These are phyloP conservation scores for Colletes collaris DNA, from an alignment of 2,888 invertebrate genomes.

Conservation along the genomic window DNA sequence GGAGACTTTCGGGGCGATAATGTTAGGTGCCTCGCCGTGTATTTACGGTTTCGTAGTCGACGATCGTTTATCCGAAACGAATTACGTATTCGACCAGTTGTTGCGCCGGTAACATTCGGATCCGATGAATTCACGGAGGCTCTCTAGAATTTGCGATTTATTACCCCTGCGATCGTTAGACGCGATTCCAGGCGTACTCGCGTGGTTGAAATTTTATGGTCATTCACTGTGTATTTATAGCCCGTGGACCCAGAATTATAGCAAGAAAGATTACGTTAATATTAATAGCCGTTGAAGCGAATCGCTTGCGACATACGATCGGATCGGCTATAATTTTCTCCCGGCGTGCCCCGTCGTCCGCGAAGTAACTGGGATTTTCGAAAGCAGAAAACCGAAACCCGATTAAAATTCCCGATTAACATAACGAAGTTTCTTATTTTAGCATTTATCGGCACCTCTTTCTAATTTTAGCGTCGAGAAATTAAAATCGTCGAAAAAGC, in stretches of 20 bases:
- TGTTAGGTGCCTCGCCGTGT: no score
- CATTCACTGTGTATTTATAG: constrained; percentile 50
- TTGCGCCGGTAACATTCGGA: constrained; percentile 42
- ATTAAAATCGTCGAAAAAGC: no score
- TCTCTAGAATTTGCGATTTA: constrained; percentile 48
- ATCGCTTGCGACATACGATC: constrained; percentile 32
- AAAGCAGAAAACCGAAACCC: background rate
- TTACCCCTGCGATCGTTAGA: constrained; percentile 37
- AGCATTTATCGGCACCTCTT: background rate
- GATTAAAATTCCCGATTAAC: background rate
- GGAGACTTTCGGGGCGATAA: no score
- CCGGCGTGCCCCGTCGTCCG: background rate
- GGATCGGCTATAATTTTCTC: constrained; percentile 9
- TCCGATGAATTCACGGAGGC: constrained; percentile 39
- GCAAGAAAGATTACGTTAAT: constrained; percentile 48
- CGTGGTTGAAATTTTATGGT: constrained; percentile 53
- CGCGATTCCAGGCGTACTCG: constrained; percentile 29
- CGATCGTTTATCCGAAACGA: constrained; percentile 46
- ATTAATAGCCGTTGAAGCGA: constrained; percentile 44
- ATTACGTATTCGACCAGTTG: constrained; percentile 55
- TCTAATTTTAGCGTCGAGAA: background rate
- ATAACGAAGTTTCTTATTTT: background rate
- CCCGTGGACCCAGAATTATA: constrained; percentile 35
- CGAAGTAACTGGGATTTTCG: constrained; percentile 12
- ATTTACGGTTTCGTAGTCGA: no score